A percentile compares a stretch with the other conserved stretches of the same genome.
Evolutionary conservation across 1,140 invertebrate species (phyloP).

Genomic region (Trachymyrmex septentrionalis): DNA sequence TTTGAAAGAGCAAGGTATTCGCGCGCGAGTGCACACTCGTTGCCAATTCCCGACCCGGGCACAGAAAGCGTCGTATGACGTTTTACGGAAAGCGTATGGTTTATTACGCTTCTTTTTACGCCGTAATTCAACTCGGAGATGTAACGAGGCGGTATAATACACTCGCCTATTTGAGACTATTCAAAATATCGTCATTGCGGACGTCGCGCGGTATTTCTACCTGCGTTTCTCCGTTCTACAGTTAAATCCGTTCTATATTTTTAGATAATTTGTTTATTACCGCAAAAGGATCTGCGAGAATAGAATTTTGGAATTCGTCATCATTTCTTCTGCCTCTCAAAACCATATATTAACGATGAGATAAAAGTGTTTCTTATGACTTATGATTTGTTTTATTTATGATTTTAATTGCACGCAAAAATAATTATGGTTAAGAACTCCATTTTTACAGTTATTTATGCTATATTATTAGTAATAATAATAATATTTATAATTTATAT

Average conservation of each 20-base stretch:
- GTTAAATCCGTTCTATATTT: neutral
- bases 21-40: neutral
- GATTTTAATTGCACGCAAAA: too few relatives aligned
- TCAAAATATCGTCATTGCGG: conserved; percentile 3
- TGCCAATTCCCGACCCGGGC: neutral
- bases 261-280: neutral
- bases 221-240: neutral
- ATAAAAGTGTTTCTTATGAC: too few relatives aligned
- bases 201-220: neutral
- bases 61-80: conserved; percentile 3
- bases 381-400: too few relatives aligned
- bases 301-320: neutral
- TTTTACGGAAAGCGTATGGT: conserved; percentile 4
- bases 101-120: conserved; percentile 46
- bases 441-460: too few relatives aligned
- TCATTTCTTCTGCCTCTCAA: neutral
- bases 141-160: conserved; percentile 21
- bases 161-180: neutral
- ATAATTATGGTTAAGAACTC: too few relatives aligned
- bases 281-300: neutral
- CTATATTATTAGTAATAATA: too few relatives aligned
- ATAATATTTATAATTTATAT: too few relatives aligned
- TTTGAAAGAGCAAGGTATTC: conserved; percentile 18
- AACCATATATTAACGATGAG: too few relatives aligned
- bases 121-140: conserved; percentile 17